Evolutionary conservation across 2,113 vertebrate species (phyloP).

Genomic region (Abramis brama): DNA sequence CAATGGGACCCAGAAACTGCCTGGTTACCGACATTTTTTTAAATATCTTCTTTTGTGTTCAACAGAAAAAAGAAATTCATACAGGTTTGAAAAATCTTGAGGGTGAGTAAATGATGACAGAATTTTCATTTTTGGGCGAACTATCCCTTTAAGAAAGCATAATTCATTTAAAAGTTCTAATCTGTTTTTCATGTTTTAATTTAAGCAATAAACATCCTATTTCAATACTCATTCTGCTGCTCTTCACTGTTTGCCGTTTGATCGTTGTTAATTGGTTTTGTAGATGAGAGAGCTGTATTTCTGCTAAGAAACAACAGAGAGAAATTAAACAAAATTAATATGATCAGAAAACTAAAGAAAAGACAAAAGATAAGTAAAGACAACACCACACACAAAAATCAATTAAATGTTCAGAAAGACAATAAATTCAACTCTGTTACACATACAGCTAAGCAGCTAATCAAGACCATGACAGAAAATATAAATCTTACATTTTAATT

Average conservation of each 20-base stretch:
- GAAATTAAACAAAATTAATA: neutral
- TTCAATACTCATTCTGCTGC: neutral
- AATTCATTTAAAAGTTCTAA: too few species aligned
- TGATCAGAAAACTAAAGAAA: neutral
- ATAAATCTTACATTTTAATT: neutral
- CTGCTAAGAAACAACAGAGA: neutral
- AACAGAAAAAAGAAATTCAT: too few species aligned
- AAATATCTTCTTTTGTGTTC: too few species aligned
- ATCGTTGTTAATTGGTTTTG: neutral
- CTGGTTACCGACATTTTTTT: too few species aligned
- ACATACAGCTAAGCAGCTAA: neutral
- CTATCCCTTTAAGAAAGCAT: too few species aligned
- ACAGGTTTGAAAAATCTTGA: too few species aligned
- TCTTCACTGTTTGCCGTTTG: neutral
- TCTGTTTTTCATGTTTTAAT: too few species aligned
- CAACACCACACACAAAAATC: neutral
- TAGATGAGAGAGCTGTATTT: neutral
- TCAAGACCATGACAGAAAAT: neutral
- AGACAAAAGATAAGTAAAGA: neutral
- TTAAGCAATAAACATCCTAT: neutral
- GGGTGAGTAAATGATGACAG: too few species aligned
- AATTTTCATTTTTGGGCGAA: too few species aligned
- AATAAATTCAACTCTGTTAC: neutral
- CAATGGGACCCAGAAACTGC: too few species aligned
- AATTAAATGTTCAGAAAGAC: neutral